These are phyloP conservation scores for Drosophila colorata DNA, from an alignment of 2,888 invertebrate species.

Conservation along the genomic window DNA sequence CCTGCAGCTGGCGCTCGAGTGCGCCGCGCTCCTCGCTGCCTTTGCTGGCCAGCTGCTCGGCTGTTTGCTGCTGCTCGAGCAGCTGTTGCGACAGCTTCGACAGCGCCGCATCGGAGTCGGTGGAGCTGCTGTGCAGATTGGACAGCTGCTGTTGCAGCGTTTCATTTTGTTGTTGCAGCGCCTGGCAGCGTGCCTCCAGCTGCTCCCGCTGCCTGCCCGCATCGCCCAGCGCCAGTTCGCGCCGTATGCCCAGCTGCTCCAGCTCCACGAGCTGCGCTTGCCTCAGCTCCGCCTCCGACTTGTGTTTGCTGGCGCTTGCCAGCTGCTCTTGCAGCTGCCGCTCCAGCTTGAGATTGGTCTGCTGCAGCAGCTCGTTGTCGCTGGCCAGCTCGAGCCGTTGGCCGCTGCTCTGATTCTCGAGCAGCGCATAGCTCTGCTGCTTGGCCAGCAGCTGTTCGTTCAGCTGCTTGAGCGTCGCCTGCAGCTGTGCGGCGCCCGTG, in stretches of 20 bases:
- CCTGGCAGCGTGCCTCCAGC: conserved; percentile 87
- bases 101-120: conserved; percentile 88
- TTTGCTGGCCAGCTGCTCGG: conserved; percentile 86
- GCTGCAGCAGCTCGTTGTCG: conserved; percentile 71
- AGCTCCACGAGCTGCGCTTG: conserved; percentile 57
- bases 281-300: conserved; percentile 84
- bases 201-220: conserved; percentile 87
- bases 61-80: conserved; percentile 87
- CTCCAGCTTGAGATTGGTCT: conserved; percentile 73
- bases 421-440: conserved; percentile 59
- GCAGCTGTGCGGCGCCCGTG: conserved; percentile 42
- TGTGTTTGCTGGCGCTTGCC: conserved; percentile 78
- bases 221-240: conserved; percentile 87
- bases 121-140: conserved; percentile 87
- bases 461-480: conserved; percentile 59
- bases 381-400: conserved; percentile 65
- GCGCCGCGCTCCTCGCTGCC: conserved; percentile 76
- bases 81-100: conserved; percentile 87
- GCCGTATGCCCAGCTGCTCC: conserved; percentile 84
- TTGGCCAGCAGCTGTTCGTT: conserved; percentile 80
- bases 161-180: conserved; percentile 87
- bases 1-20: conserved; percentile 71
- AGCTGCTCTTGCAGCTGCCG: conserved; percentile 75
- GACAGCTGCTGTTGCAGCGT: conserved; percentile 88
- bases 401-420: conserved; percentile 50